Evolutionary conservation across 2,797 vertebrate species (phyloP).

Genomic region (Acestrorhynchus altus): DNA sequence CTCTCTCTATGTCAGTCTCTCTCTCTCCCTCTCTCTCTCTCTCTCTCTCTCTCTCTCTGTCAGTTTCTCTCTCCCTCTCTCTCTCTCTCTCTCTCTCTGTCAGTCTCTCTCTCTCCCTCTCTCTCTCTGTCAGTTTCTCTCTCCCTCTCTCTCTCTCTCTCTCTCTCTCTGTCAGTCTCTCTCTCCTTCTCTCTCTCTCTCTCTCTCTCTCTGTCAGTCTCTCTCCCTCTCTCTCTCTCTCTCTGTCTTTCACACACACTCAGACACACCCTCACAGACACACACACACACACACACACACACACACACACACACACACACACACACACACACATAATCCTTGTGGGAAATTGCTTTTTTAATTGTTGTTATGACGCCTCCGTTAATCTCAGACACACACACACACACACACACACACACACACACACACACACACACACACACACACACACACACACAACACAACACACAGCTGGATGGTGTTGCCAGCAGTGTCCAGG

Average conservation of each 20-base stretch:
- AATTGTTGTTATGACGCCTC: slow-evolving; percentile 34
- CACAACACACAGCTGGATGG: not conserved
- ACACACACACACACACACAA: not conserved
- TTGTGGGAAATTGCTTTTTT: slow-evolving; percentile 28
- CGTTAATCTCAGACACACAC: slow-evolving; percentile 9
- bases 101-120: no score
- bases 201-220: no score
- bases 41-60: not conserved
- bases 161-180: no score
- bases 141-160: not conserved
- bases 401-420: slow-evolving; percentile 6
- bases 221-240: not conserved
- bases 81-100: no score
- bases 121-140: not conserved
- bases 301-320: no score
- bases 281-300: slow-evolving; percentile 7
- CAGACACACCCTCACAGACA: not conserved
- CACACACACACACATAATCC: not conserved
- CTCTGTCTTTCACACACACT: not conserved
- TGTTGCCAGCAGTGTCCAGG: slow-evolving; percentile 1
- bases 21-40: not conserved
- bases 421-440: not conserved
- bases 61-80: not conserved
- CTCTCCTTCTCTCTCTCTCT: no score
- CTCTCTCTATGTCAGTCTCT: not conserved